Evolutionary conservation across 2,888 invertebrate genomes (phyloP), one percentile per base, ranked within the genome.

Genomic region (Hypomecis atomaria): DNA sequence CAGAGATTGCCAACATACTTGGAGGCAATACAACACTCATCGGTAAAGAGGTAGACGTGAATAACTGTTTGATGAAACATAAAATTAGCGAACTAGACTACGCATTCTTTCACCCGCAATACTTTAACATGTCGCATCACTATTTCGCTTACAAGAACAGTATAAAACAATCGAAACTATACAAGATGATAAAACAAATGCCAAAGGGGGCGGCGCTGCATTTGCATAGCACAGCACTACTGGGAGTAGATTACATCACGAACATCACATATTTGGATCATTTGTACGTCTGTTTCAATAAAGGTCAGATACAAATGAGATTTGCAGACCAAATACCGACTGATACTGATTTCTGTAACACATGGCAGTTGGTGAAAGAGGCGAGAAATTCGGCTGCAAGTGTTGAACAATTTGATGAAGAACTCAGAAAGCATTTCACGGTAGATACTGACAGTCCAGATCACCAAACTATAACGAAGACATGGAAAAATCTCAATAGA

Each of bases 141-240:
- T 95, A 96, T 74, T 94, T 96, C 76, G 79, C 88, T 0, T 94
- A 94, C 2, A 94, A 94, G 74, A 77, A 92, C 0, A 81, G 88
- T 11, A 95, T 97, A 48, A 88, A 93, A 6, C 71, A 89, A 0
- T 96, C 96, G 0, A 89, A 94, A 66, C 94, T 97, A 0, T 96
- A 95, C 76, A 84, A 94, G 70, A 90, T 96, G 6, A 94, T 97
- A 9, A 89, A 93, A 66, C 85, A 84, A 42, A 93, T 97, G 93
- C 97, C 97, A 0, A 97, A 97, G 86, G 97, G 96, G 4, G 95
- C 94, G 0, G 94, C 94, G 0, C 82, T 96, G 10, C 97, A 96
- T 79, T 90, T 94, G 0, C 96, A 96, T 76, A 94, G 96, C 69
- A 94, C 94, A 63, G 95, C 95, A 0, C 85, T 95, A 0, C 90